Base-by-base conservation (phyloP, 2,797 vertebrate genomes). In the Acropternis orthonyx region DNA sequence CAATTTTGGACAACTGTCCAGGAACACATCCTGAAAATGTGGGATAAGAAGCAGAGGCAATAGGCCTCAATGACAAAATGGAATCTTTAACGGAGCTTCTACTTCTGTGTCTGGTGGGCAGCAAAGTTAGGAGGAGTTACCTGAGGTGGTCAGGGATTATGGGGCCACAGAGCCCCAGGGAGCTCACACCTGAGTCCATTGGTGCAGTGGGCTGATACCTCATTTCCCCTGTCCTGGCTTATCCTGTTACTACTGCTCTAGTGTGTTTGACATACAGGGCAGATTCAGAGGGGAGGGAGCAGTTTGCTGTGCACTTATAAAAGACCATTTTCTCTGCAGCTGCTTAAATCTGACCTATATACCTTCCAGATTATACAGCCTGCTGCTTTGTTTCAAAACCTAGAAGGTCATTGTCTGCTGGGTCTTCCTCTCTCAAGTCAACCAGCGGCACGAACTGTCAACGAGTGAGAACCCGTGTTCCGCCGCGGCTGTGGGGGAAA, bases 301-400 rank as follows among this genome's bases (percentile, higher is more conserved):
- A 1, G 55, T 73, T 85, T 62, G 78, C 63, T 69, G 12, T 67
- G 73, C 14, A 34, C 39, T 94, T 85, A 56, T 43, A 71, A 89
- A 87, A 88, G 51, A 37, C 37, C 86, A 54, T 89, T 89, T 91
- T 55, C 63, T 78, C 61, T 75, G 69, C 83, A 90, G 58, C 76
- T 91, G 59, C 78, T 85, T 91, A 82, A 79, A 83, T 88, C 48
- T 73, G 94, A 88, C 81, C 72, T 82, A 71, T 94, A 93, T 87
- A 89, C 56, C 72, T 95, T 80, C 82, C 56, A 67, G 74, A 44
- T 56, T 82, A 48, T 41, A 34, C 48, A 91, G 49, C 61, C 78
- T 36, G 28, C 51, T 67, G 73, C 58, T 90, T 78, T 82, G 59
- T 84, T 77, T 81, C 88, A 95, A 93, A 95, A 81, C 54, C 16